These are phyloP conservation scores for Paedocypris sp. DNA, from an alignment of 2,113 vertebrate genomes.

Conservation along the genomic window DNA sequence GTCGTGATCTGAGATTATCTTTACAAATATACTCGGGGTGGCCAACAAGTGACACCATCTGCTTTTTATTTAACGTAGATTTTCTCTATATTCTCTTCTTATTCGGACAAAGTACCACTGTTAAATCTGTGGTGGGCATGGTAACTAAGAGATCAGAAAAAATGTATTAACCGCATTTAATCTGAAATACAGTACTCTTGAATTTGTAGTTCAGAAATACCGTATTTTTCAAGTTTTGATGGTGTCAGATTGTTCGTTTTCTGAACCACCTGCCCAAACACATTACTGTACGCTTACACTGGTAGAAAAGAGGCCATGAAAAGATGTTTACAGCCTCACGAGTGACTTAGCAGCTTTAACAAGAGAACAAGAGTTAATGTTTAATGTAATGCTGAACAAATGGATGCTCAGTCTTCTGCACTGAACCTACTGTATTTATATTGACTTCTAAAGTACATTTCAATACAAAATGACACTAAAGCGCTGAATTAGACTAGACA, in stretches of 20 bases:
- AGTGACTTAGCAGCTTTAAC: slow-evolving; percentile 29
- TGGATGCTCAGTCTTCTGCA: slow-evolving; percentile 16
- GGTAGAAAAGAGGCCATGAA: neutral
- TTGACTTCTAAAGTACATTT: neutral
- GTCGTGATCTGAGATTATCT: neutral
- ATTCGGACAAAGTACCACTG: neutral
- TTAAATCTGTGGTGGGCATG: too few relatives aligned
- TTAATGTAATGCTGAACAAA: slow-evolving; percentile 31
- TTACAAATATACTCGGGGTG: neutral
- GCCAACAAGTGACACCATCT: slow-evolving; percentile 1
- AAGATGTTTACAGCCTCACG: slow-evolving; percentile 41
- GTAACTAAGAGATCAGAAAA: too few relatives aligned
- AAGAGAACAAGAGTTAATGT: slow-evolving; percentile 44
- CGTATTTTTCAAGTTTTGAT: neutral
- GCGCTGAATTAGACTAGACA: too few relatives aligned
- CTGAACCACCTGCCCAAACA: slow-evolving; percentile 14
- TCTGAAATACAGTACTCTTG: too few relatives aligned
- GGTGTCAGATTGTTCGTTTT: slow-evolving; percentile 29
- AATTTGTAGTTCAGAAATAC: too few relatives aligned
- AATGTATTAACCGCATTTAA: too few relatives aligned
- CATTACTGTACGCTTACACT: slow-evolving; percentile 4
- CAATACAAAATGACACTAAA: too few relatives aligned
- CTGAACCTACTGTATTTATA: slow-evolving; percentile 1
- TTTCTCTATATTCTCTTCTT: too few relatives aligned
- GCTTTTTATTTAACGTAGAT: too few relatives aligned